These are phyloP conservation scores for Schlechtendalia chinensis DNA, from an alignment of 1,140 invertebrate genomes.

Conservation along the genomic window DNA sequence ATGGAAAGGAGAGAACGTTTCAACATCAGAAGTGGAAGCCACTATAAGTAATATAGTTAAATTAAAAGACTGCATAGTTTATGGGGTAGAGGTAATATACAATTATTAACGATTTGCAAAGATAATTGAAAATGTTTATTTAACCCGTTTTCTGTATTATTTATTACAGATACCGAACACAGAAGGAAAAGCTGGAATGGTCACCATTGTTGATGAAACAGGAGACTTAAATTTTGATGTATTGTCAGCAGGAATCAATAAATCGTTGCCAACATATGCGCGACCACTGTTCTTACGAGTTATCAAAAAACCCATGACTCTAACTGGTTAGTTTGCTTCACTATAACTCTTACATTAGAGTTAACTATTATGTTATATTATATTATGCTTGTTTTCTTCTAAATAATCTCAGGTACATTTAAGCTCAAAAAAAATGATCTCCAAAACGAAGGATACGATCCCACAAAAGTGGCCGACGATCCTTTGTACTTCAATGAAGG, in stretches of 20 bases:
- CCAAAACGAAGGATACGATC: conserved; percentile 75
- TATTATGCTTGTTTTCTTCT: too few species aligned
- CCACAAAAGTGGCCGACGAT: conserved; percentile 64
- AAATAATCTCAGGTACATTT: conserved; percentile 70
- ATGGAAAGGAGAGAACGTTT: conserved; percentile 94
- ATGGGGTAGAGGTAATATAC: conserved; percentile 77
- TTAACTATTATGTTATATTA: too few species aligned
- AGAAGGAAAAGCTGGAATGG: conserved; percentile 96
- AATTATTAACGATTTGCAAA: background rate
- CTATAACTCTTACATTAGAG: background rate
- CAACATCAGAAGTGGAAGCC: conserved; percentile 93
- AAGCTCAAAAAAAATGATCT: conserved; percentile 86
- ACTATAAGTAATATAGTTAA: conserved; percentile 79
- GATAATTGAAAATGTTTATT: background rate
- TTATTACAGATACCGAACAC: conserved; percentile 67
- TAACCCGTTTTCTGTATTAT: too few species aligned
- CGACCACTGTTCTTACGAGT: conserved; percentile 86
- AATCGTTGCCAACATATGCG: conserved; percentile 78
- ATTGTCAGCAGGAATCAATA: conserved; percentile 66
- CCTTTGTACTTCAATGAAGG: conserved; percentile 71
- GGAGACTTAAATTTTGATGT: conserved; percentile 66
- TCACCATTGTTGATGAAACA: conserved; percentile 78
- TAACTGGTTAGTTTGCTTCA: conserved; percentile 67
- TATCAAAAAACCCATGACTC: conserved; percentile 68
- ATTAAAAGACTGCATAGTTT: conserved; percentile 72